Percentiles rank a stretch among this genome's conserved stretches.
Evolutionary conservation across 2,888 invertebrate species (phyloP).

Genomic region (Nesidiocoris tenuis): DNA sequence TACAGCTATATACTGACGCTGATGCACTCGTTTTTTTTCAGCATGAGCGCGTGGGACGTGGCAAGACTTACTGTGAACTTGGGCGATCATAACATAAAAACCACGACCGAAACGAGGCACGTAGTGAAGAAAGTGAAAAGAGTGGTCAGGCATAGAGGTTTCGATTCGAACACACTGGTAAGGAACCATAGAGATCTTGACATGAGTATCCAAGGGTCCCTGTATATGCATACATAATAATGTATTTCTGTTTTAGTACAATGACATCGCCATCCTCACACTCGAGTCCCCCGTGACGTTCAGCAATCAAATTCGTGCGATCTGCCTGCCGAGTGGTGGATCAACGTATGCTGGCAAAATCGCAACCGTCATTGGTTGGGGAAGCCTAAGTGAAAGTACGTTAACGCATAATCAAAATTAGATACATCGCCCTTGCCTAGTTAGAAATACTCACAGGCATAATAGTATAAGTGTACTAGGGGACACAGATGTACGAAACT

Average conservation of each 20-base stretch:
- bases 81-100: constrained; percentile 80
- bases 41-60: constrained; percentile 88
- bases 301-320: constrained; percentile 69
- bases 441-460: no score
- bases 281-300: constrained; percentile 74
- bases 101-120: constrained; percentile 71
- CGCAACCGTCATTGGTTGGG: constrained; percentile 87
- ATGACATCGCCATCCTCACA: constrained; percentile 79
- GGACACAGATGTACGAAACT: no score
- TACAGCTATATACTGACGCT: neutral
- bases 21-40: constrained; percentile 54
- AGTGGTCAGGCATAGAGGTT: constrained; percentile 80
- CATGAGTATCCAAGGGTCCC: neutral
- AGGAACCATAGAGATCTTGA: constrained; percentile 49
- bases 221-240: neutral
- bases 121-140: constrained; percentile 76
- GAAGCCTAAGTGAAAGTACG: constrained; percentile 76
- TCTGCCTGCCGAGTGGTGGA: constrained; percentile 67
- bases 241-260: constrained; percentile 61
- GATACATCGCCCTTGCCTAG: no score
- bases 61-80: constrained; percentile 76
- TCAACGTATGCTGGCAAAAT: constrained; percentile 65
- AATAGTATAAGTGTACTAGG: no score
- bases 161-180: constrained; percentile 79
- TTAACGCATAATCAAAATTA: no score